Percentiles rank a stretch among this genome's conserved stretches.
Conservation (phyloP, 2,113 vertebrate species). For the Laticauda colubrina region DNA sequence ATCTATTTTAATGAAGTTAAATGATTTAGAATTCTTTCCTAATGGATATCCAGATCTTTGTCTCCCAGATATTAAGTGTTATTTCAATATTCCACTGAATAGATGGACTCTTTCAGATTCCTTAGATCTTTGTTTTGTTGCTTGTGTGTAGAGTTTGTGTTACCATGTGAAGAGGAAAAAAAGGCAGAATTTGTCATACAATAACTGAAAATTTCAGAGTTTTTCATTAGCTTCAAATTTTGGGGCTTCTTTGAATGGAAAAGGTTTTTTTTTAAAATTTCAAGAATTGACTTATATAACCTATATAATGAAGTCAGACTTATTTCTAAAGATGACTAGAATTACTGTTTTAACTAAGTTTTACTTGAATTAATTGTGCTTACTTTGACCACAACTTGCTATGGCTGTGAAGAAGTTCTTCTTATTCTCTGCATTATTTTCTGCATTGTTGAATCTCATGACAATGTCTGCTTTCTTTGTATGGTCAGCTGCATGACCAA, state of each 20-base stretch:
- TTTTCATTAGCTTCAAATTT: background rate
- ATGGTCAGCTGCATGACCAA: background rate
- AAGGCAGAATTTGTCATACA: background rate
- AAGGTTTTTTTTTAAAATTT: background rate
- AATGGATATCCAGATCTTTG: background rate
- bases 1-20: background rate
- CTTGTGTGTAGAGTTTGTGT: background rate
- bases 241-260: background rate
- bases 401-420: background rate
- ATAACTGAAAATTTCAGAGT: background rate
- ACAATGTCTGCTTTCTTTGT: conserved; percentile 4
- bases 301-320: background rate
- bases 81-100: background rate
- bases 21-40: background rate
- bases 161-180: background rate
- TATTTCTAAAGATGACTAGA: background rate
- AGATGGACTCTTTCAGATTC: background rate
- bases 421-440: background rate
- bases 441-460: background rate
- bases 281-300: background rate
- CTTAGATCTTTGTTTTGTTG: background rate
- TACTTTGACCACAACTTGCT: background rate
- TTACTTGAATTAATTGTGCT: background rate
- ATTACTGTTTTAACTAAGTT: background rate
- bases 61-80: background rate